These are phyloP conservation scores for Darwinula stevensoni DNA, from an alignment of 2,888 invertebrate species.

Conservation along the genomic window DNA sequence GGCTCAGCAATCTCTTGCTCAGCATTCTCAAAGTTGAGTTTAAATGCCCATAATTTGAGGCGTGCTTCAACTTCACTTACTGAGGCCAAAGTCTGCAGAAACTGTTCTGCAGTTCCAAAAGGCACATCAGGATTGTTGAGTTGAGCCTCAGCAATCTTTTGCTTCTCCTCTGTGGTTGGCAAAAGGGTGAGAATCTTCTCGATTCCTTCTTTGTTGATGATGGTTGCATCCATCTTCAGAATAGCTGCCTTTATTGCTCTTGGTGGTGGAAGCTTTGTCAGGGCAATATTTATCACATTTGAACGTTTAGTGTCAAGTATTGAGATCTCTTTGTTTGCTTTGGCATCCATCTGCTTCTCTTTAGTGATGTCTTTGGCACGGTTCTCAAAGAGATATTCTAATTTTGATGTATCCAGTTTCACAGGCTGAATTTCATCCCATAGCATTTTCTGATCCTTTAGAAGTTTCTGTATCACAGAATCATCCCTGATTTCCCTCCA, in stretches of 20 bases:
- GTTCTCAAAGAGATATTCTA: conserved; percentile 90
- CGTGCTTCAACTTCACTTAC: conserved; percentile 80
- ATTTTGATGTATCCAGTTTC: conserved; percentile 57
- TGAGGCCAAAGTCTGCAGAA: conserved; percentile 78
- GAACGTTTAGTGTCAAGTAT: conserved; percentile 90
- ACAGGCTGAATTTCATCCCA: conserved; percentile 74
- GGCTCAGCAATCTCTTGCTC: conserved; percentile 87
- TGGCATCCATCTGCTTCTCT: conserved; percentile 28
- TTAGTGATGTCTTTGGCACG: conserved; percentile 37
- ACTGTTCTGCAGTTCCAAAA: conserved; percentile 88
- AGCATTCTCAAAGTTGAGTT: conserved; percentile 4
- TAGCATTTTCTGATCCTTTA: conserved; percentile 23
- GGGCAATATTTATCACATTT: conserved; percentile 95
- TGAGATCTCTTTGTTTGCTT: conserved; percentile 64
- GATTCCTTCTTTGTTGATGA: conserved; percentile 90
- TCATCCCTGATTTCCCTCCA: conserved; percentile 52
- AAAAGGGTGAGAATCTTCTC: conserved; percentile 93
- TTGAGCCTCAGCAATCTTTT: conserved; percentile 88
- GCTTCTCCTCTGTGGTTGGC: conserved; percentile 81
- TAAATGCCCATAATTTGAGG: conserved; percentile 77
- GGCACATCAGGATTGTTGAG: conserved; percentile 65
- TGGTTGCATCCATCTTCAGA: conserved; percentile 94
- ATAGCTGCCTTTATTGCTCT: conserved; percentile 95
- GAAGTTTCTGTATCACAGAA: conserved; percentile 7
- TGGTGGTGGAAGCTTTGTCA: conserved; percentile 93